Conservation (phyloP, 2,888 invertebrate genomes). For the Philopedon plagiatum region DNA sequence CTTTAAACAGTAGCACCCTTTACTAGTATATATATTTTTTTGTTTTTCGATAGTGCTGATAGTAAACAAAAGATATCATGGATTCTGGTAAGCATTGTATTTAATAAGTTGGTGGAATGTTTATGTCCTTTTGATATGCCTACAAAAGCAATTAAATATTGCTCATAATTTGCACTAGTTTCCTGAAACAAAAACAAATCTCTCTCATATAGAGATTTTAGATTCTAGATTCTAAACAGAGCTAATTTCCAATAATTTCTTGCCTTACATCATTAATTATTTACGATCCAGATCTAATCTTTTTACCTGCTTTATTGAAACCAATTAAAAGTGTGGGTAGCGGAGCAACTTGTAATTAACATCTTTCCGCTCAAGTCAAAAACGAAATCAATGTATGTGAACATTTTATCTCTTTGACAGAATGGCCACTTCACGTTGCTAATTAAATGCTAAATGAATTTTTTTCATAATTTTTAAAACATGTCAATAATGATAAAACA, state of each 20-base stretch:
- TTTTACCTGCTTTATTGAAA: constrained; percentile 35
- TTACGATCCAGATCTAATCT: constrained; percentile 41
- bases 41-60: too few species aligned
- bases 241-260: constrained; percentile 37
- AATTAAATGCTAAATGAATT: not conserved
- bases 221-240: not conserved
- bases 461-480: not conserved
- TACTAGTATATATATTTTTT: too few species aligned
- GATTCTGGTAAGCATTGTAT: too few species aligned
- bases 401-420: not conserved
- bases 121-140: too few species aligned
- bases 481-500: too few species aligned
- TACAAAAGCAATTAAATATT: too few species aligned
- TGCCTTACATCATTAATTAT: constrained; percentile 17
- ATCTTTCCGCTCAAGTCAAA: constrained; percentile 30
- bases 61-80: too few species aligned
- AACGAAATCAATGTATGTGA: not conserved
- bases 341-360: constrained; percentile 38
- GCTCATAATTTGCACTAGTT: too few species aligned
- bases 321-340: constrained; percentile 40
- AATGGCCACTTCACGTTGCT: not conserved
- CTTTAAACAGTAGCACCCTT: too few species aligned
- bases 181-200: too few species aligned
- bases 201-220: too few species aligned
- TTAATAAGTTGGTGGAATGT: too few species aligned